Percentiles rank a stretch among this genome's conserved stretches.
Evolutionary conservation across 2,888 invertebrate genomes (phyloP).

Genomic region (Hetaerina titia): DNA sequence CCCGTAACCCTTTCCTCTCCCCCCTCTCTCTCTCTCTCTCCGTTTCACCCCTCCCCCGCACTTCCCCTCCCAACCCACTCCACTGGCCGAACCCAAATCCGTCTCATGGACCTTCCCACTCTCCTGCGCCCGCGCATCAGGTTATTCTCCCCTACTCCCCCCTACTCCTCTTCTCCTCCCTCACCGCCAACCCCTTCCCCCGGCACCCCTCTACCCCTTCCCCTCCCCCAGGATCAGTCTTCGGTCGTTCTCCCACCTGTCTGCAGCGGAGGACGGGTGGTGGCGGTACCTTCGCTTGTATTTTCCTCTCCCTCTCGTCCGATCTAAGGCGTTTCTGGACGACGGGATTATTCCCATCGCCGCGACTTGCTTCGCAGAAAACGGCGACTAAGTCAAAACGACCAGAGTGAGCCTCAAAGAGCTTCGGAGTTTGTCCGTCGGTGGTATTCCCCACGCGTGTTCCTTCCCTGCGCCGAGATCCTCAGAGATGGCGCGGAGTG

Average conservation of each 20-base stretch:
- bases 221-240: neutral
- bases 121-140: slow-evolving; percentile 37
- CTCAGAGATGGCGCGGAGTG: neutral
- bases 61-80: neutral
- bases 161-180: neutral
- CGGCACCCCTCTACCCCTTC: neutral
- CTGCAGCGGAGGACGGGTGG: neutral
- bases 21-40: neutral
- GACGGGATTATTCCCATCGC: neutral
- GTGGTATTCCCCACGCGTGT: neutral
- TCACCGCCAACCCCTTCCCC: neutral
- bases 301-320: neutral
- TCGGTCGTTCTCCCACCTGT: slow-evolving; percentile 14
- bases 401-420: no score
- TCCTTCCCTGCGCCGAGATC: neutral
- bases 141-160: neutral
- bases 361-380: neutral
- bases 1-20: neutral
- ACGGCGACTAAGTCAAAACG: neutral
- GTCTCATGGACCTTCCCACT: neutral
- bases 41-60: neutral
- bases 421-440: no score
- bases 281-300: neutral
- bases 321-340: neutral
- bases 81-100: neutral